phyloP scores from a whole-genome alignment of 2,113 vertebrate genomes.

The Casuarius casuarius region DNA sequence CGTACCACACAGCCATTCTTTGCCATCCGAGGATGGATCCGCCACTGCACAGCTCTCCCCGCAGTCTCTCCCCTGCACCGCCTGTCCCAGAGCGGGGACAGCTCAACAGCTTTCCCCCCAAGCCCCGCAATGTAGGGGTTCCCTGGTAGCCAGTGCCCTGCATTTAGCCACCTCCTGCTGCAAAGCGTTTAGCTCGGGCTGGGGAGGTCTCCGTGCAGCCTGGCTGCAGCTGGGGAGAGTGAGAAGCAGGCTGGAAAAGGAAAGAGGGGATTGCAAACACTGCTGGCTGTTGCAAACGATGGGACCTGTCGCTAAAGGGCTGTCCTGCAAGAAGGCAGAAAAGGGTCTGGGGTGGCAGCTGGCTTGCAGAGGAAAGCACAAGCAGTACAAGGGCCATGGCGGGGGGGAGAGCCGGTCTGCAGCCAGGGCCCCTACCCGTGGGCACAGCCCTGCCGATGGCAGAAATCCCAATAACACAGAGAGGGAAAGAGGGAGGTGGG shows the following conservation, averaged over 20 bases:
- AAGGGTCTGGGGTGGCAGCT: background rate
- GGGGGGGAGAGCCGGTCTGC: accelerated
- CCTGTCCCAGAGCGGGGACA: background rate
- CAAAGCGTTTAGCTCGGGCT: background rate
- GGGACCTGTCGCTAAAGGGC: background rate
- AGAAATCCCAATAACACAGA: background rate
- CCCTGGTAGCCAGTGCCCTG: background rate
- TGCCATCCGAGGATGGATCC: background rate
- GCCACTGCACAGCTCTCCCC: background rate
- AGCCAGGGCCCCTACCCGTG: background rate
- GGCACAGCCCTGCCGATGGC: background rate
- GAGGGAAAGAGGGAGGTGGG: background rate
- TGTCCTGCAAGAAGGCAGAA: background rate
- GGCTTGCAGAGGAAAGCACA: background rate
- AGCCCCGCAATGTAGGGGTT: background rate
- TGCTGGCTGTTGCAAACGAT: background rate
- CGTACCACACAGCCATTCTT: background rate
- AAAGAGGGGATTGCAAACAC: background rate
- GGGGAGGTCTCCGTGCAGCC: background rate
- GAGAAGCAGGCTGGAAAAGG: background rate
- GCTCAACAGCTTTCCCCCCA: background rate
- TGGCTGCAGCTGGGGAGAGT: background rate
- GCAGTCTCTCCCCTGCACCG: accelerated
- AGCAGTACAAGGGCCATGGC: background rate
- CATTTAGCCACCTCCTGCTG: background rate